Conservation (phyloP, 2,797 vertebrate genomes). For the Epinephelus malabaricus region DNA sequence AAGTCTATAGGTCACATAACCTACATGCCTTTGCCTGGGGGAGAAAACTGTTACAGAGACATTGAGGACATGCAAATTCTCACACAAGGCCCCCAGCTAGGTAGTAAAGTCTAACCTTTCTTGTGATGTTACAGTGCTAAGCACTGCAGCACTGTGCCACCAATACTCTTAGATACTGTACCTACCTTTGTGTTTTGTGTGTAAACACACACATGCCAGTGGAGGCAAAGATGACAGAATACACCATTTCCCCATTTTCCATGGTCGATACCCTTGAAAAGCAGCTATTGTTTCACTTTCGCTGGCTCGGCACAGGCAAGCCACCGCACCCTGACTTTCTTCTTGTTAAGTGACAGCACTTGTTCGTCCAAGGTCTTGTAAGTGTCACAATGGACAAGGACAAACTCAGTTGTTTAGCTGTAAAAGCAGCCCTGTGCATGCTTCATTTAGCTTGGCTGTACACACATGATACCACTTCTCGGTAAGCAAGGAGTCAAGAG, state of each 20-base stretch:
- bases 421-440: neutral
- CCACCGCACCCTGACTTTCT: neutral
- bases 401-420: neutral
- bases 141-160: neutral
- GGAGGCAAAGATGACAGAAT: neutral
- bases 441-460: neutral
- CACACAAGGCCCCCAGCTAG: neutral
- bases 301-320: neutral
- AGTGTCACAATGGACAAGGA: neutral
- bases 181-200: neutral
- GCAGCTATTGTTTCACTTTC: neutral
- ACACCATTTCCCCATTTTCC: neutral
- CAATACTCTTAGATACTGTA: neutral
- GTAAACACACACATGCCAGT: neutral
- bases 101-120: neutral
- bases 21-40: neutral
- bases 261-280: neutral
- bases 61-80: neutral
- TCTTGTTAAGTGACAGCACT: neutral
- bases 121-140: neutral
- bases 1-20: too few species aligned
- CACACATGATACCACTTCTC: neutral
- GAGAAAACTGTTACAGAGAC: neutral
- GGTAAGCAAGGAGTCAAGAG: neutral
- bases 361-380: neutral